These are phyloP conservation scores for Helicoverpa armigera DNA, from an alignment of 1,140 invertebrate genomes.

Conservation along the genomic window DNA sequence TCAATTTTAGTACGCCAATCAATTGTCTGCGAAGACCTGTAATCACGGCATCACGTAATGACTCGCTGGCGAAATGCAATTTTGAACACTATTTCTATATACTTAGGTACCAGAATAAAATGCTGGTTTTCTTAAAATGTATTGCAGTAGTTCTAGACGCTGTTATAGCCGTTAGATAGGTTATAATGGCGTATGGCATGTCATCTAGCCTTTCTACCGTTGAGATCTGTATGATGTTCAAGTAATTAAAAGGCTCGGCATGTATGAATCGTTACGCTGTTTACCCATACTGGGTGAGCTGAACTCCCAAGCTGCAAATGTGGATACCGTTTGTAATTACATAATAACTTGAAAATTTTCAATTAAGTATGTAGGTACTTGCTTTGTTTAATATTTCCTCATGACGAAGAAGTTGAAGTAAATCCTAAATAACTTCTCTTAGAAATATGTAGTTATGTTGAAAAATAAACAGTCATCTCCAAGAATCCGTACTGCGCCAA, in stretches of 20 bases:
- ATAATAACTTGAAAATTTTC: constrained; percentile 8
- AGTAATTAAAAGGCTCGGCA: constrained; percentile 41
- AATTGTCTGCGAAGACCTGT: constrained; percentile 17
- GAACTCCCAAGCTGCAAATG: constrained; percentile 17
- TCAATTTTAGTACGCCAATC: constrained; percentile 33
- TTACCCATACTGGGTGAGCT: constrained; percentile 4
- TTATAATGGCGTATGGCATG: constrained; percentile 16
- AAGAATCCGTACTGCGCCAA: too few relatives aligned
- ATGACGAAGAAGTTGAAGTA: too few relatives aligned
- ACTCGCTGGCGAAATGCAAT: neutral
- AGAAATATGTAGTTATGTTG: too few relatives aligned
- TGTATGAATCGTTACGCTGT: constrained; percentile 39
- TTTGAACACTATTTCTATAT: constrained; percentile 1
- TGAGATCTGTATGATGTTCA: constrained; percentile 40
- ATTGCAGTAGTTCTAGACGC: constrained; percentile 16
- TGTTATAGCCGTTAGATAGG: constrained; percentile 11
- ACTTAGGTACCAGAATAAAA: neutral
- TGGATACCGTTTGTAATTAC: constrained; percentile 24
- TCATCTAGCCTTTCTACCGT: constrained; percentile 30
- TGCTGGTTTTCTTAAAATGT: neutral
- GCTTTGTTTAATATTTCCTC: neutral
- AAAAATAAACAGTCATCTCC: too few relatives aligned
- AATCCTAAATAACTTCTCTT: too few relatives aligned
- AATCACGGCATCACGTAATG: constrained; percentile 22
- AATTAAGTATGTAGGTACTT: neutral